phyloP scores from a whole-genome alignment of 2,113 vertebrate species.

The Gymnarchus niloticus region DNA sequence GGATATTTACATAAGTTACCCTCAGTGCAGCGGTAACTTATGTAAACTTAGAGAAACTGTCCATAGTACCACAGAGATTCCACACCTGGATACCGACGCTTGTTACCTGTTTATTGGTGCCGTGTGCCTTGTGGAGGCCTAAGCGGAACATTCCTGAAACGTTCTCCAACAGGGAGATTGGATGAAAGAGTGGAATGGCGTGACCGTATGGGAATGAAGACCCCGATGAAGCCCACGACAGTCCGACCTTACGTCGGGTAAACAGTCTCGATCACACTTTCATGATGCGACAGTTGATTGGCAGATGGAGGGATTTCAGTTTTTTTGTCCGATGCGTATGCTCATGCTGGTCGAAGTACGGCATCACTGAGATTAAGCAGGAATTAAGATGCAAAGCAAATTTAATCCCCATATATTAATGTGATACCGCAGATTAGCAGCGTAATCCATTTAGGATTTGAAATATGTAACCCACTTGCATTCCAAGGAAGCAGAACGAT shows the following conservation, averaged over 20 bases:
- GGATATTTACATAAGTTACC: slow-evolving; percentile 2
- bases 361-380: slow-evolving; percentile 23
- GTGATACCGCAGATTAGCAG: slow-evolving; percentile 69
- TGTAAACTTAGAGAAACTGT: background rate
- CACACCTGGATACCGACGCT: background rate
- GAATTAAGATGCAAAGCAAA: slow-evolving; percentile 48
- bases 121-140: background rate
- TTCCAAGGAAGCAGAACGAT: slow-evolving; percentile 60
- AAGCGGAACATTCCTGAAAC: background rate
- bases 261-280: background rate
- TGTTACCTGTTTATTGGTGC: background rate
- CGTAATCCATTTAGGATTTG: slow-evolving; percentile 72
- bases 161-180: background rate
- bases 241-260: background rate
- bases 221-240: background rate
- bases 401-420: slow-evolving; percentile 60
- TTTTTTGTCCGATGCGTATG: background rate
- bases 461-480: slow-evolving; percentile 67
- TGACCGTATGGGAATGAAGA: background rate
- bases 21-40: background rate
- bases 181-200: background rate
- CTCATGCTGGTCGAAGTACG: background rate
- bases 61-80: background rate
- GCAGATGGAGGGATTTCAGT: background rate
- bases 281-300: background rate